Conservation (phyloP, 2,113 vertebrate species). For the Cavia aperea region DNA sequence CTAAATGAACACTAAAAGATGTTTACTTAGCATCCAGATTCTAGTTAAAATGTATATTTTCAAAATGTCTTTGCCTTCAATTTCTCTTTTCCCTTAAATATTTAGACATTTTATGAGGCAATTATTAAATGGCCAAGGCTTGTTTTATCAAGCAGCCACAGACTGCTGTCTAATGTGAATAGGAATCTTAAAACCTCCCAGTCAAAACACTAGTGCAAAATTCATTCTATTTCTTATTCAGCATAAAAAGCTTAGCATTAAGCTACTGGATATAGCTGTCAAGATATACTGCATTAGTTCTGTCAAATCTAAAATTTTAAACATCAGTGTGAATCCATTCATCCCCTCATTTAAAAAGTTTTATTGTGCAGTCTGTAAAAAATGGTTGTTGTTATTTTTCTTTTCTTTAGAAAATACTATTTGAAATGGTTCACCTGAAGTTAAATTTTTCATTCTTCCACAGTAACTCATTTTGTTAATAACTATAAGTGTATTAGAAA, state of each 20-base stretch:
- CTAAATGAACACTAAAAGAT: slow-evolving; percentile 55
- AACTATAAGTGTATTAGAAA: slow-evolving; percentile 12
- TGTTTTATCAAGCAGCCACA: slow-evolving; percentile 71
- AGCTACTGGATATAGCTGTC: slow-evolving; percentile 62
- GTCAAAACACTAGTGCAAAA: slow-evolving; percentile 68
- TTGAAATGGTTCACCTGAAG: slow-evolving; percentile 39
- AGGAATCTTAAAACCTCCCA: slow-evolving; percentile 67
- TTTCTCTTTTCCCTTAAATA: slow-evolving; percentile 64
- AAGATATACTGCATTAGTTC: slow-evolving; percentile 58
- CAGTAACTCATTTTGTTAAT: slow-evolving; percentile 22
- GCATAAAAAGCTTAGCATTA: slow-evolving; percentile 65
- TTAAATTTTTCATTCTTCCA: slow-evolving; percentile 12
- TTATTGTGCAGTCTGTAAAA: slow-evolving; percentile 43
- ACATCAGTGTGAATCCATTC: slow-evolving; percentile 53
- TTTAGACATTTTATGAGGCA: slow-evolving; percentile 58
- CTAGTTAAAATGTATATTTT: slow-evolving; percentile 50
- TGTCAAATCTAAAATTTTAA: slow-evolving; percentile 63
- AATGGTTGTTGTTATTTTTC: not conserved
- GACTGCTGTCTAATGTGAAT: slow-evolving; percentile 62
- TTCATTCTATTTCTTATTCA: slow-evolving; percentile 65
- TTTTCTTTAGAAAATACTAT: not conserved
- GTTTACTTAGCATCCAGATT: slow-evolving; percentile 65
- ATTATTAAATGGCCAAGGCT: slow-evolving; percentile 60
- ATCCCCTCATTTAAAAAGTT: slow-evolving; percentile 61
- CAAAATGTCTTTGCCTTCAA: slow-evolving; percentile 51